Percentiles rank a stretch among this genome's conserved stretches.
Conservation (phyloP, 2,888 invertebrate species). For the Oscheius sp. region DNA sequence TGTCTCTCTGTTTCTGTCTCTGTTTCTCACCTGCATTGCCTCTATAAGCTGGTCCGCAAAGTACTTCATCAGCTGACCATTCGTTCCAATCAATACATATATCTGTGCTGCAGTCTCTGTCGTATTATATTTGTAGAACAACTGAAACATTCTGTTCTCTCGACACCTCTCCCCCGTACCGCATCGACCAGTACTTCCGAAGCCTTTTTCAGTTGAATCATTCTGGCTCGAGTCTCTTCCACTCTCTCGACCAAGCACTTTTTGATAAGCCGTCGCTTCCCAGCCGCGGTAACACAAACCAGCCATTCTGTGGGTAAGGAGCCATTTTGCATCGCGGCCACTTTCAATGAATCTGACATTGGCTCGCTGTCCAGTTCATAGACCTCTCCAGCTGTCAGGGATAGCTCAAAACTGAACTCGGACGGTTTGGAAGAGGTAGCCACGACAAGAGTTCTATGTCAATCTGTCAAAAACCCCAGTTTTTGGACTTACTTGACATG, state of each 20-base stretch:
- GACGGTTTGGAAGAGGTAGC: constrained; percentile 2
- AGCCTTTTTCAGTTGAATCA: constrained; percentile 5
- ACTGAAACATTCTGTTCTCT: background rate
- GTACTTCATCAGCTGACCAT: too few species aligned
- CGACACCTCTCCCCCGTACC: background rate
- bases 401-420: constrained; percentile 16
- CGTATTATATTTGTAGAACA: background rate
- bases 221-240: constrained; percentile 10
- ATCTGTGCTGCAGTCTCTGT: too few species aligned
- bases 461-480: background rate
- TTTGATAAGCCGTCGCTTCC: constrained; percentile 8
- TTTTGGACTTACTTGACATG: constrained; percentile 3
- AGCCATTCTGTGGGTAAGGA: constrained; percentile 13
- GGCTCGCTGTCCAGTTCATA: constrained; percentile 11
- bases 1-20: too few species aligned
- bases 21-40: too few species aligned
- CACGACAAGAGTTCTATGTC: constrained; percentile 2
- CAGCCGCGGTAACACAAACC: constrained; percentile 1
- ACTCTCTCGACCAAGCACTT: background rate
- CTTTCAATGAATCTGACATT: constrained; percentile 4
- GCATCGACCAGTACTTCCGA: background rate
- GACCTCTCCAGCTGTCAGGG: constrained; percentile 3
- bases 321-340: constrained; percentile 2
- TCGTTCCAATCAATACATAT: too few species aligned
- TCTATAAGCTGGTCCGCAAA: too few species aligned